Evolutionary conservation across 2,888 invertebrate genomes (phyloP), one percentile per base, ranked within the genome.

Genomic region (Invenusta paracnida): DNA sequence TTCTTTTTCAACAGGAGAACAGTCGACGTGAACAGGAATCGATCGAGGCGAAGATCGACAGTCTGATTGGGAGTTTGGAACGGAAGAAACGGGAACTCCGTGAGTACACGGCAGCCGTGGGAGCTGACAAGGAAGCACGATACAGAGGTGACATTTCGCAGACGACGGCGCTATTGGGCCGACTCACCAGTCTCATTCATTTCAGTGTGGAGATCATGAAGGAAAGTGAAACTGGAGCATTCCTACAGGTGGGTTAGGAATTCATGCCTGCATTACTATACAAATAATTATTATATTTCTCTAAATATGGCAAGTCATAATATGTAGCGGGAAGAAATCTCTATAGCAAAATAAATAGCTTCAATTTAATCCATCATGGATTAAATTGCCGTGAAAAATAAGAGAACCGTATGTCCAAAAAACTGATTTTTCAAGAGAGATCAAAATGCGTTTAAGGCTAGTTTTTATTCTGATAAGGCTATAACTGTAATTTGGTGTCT

Each of bases 151-250:
- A 73, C 2, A 73, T 73, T 73, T 73, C 73, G 5, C 73, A 73
- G 73, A 13, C 73, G 5, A 73, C 73, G 11, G 73, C 73, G 5
- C 73, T 73, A 5, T 23, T 73, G 73, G 73, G 73, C 11, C 73
- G 73, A 5, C 73, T 73, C 5, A 73, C 73, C 5, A 73, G 11
- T 73, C 23, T 98, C 73, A 93, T 98, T 89, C 98, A 98, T 91
- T 98, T 98, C 92, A 97, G 97, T 91, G 97, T 98, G 90, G 98
- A 99, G 92, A 96, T 98, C 0, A 93, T 98, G 48, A 97, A 97
- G 92, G 98, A 98, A 93, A 95, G 95, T 31, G 98, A 98, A 91
- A 95, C 96, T 90, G 94, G 96, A 83, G 96, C 97, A 83, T 98
- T 98, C 92, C 93, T 98, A 88, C 98, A 98, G 94, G 97, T 96